Evolutionary conservation across 2,797 vertebrate genomes (phyloP).

Genomic region (Gymnothorax javanicus): DNA sequence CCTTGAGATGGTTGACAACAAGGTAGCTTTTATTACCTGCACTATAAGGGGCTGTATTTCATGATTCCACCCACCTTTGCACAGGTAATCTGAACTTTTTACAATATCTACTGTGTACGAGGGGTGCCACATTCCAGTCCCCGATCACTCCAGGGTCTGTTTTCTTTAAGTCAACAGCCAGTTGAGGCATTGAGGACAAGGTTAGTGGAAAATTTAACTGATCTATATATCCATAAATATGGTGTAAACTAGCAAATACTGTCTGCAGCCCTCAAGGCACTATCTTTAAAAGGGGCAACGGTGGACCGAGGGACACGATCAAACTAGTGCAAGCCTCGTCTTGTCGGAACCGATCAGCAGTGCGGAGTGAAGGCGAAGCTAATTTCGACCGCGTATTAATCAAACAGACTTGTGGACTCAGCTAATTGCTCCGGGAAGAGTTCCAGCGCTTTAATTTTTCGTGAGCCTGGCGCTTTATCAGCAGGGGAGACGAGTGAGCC

Average conservation of each 20-base stretch:
- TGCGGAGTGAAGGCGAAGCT: constrained; percentile 51
- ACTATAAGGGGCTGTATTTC: no score
- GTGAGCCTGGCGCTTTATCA: constrained; percentile 38
- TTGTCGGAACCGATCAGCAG: constrained; percentile 29
- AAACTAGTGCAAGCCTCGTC: constrained; percentile 43
- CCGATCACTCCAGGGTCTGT: no score
- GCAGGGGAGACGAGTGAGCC: constrained; percentile 47
- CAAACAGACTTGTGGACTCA: constrained; percentile 69
- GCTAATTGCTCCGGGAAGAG: constrained; percentile 71
- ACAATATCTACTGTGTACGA: no score
- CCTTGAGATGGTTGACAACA: no score
- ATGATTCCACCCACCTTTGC: no score
- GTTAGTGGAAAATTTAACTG: no score
- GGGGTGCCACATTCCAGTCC: no score
- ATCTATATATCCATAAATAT: no score
- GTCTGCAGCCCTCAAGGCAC: constrained; percentile 31
- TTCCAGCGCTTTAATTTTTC: constrained; percentile 54
- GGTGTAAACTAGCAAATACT: no score
- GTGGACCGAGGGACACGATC: neutral
- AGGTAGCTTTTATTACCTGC: no score
- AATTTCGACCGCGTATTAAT: constrained; percentile 70
- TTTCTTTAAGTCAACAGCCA: constrained; percentile 63
- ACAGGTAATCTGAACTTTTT: no score
- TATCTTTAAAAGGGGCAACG: neutral
- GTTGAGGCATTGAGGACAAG: constrained; percentile 8